Evolutionary conservation across 2,888 invertebrate genomes (phyloP).

Genomic region (Adela reaumurella): DNA sequence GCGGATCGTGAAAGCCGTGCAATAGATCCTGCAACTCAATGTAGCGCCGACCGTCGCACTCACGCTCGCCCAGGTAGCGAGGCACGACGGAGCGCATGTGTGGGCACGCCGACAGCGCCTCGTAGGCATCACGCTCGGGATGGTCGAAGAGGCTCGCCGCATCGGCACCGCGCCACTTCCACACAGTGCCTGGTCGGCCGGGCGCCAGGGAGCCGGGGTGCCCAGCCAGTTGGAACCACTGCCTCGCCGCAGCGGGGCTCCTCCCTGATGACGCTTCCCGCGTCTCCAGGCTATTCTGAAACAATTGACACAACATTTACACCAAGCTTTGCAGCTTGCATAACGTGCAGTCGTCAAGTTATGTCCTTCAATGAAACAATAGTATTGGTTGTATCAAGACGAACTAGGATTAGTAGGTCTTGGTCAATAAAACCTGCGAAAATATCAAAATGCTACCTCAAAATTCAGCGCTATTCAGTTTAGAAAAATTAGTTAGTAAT

Average conservation of each 20-base stretch:
- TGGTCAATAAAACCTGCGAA: too few relatives aligned
- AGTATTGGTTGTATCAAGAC: too few relatives aligned
- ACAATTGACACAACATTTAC: too few relatives aligned
- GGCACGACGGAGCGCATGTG: conserved; percentile 73
- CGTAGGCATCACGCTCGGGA: conserved; percentile 77
- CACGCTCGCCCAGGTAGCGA: conserved; percentile 77
- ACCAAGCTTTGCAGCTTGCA: too few relatives aligned
- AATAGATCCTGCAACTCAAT: conserved; percentile 94
- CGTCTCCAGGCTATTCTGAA: conserved; percentile 86
- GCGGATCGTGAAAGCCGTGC: conserved; percentile 85
- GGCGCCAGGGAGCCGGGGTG: conserved; percentile 92
- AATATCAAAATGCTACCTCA: too few relatives aligned
- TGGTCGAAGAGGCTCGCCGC: too few relatives aligned
- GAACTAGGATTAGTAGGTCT: too few relatives aligned
- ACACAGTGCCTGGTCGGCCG: conserved; percentile 89
- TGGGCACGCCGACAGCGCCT: conserved; percentile 72
- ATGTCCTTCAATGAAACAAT: too few relatives aligned
- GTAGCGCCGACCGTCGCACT: conserved; percentile 76
- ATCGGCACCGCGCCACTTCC: conserved; percentile 81
- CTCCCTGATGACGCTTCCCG: conserved; percentile 82
- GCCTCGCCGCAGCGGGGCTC: conserved; percentile 59
- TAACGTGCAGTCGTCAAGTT: too few relatives aligned
- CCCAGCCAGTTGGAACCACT: conserved; percentile 91
- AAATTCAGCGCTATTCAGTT: too few relatives aligned
- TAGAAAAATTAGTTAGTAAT: too few relatives aligned